phyloP scores from a whole-genome alignment of 2,888 invertebrate species.

The Macrophya alboannulata region DNA sequence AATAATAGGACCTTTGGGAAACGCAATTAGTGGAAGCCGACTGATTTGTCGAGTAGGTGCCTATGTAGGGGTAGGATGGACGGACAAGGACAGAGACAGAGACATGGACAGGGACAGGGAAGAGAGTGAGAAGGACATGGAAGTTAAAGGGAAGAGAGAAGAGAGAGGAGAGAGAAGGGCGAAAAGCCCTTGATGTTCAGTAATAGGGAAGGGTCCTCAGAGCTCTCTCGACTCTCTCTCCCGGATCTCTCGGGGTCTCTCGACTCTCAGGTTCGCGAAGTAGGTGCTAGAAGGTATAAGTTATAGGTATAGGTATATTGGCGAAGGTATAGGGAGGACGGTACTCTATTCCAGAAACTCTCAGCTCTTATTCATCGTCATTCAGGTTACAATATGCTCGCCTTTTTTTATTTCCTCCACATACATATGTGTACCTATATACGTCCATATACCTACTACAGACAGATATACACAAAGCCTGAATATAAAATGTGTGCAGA shows the following conservation, averaged over 20 bases:
- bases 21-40: constrained; percentile 78
- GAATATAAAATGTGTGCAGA: too few relatives aligned
- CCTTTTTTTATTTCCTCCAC: neutral
- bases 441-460: too few relatives aligned
- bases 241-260: neutral
- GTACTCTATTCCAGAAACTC: neutral
- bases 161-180: constrained; percentile 41
- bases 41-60: constrained; percentile 76
- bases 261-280: constrained; percentile 1
- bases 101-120: neutral
- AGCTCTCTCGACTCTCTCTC: constrained; percentile 1
- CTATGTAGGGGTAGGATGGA: neutral
- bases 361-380: neutral
- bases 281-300: constrained; percentile 17
- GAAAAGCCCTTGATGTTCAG: constrained; percentile 64
- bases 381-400: constrained; percentile 15
- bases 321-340: too few relatives aligned
- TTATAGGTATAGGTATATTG: neutral
- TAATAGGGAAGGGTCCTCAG: constrained; percentile 73
- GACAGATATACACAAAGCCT: too few relatives aligned
- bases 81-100: neutral
- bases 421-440: too few relatives aligned
- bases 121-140: neutral
- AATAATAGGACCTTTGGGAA: constrained; percentile 70
- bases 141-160: constrained; percentile 58